Evolutionary conservation across 2,797 vertebrate genomes (phyloP).

Genomic region (Acrossocheilus fasciatus): DNA sequence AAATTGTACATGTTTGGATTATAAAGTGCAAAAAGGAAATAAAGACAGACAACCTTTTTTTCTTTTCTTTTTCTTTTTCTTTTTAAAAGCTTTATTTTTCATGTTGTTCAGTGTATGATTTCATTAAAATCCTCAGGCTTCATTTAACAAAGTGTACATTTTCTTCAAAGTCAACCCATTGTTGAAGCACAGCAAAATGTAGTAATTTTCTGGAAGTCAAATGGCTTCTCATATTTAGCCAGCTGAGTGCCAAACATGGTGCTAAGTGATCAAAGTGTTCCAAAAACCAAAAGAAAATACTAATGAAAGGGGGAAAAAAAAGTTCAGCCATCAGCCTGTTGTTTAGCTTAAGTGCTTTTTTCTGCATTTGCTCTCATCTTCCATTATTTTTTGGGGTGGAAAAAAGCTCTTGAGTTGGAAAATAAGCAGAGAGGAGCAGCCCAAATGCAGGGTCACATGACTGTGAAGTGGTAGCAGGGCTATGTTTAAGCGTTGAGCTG

Average conservation of each 20-base stretch:
- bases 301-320: constrained; percentile 20
- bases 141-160: constrained; percentile 19
- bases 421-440: neutral
- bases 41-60: neutral
- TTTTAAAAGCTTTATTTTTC: neutral
- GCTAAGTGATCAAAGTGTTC: constrained; percentile 11
- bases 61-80: neutral
- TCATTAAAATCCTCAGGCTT: neutral
- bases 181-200: neutral
- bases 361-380: constrained; percentile 20
- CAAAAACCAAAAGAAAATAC: constrained; percentile 24
- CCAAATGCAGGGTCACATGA: constrained; percentile 30
- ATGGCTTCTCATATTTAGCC: constrained; percentile 16
- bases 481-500: constrained; percentile 46
- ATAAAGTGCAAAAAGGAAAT: neutral
- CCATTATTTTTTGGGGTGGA: constrained; percentile 1
- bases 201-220: constrained; percentile 23
- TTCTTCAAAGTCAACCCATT: neutral
- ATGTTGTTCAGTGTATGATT: neutral
- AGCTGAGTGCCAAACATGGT: constrained; percentile 20
- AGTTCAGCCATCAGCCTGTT: constrained; percentile 4
- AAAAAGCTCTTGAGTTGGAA: constrained; percentile 36
- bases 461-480: constrained; percentile 39
- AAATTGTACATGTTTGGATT: neutral
- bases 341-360: constrained; percentile 22